Evolutionary conservation across 2,113 vertebrate genomes (phyloP).

Genomic region (Pedetes capensis): DNA sequence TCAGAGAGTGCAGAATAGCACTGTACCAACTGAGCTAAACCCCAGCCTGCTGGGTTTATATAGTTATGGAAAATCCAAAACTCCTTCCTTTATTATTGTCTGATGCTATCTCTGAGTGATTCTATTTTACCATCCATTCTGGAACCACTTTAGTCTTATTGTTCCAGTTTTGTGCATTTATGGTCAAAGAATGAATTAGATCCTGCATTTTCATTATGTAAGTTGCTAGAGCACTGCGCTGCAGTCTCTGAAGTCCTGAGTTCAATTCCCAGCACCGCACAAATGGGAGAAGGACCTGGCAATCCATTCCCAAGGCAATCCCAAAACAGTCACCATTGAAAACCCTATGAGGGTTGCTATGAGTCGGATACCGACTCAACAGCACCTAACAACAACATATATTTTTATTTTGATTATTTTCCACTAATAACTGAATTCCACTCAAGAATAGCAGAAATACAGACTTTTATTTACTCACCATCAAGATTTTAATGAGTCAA

Average conservation of each 20-base stretch:
- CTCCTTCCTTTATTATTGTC: neutral
- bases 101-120: neutral
- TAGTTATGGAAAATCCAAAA: neutral
- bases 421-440: neutral
- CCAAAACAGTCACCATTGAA: too few species aligned
- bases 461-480: neutral
- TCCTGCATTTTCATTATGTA: neutral
- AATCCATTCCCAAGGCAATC: too few species aligned
- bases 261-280: too few species aligned
- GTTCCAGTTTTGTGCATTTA: constrained; percentile 16
- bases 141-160: neutral
- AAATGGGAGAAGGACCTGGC: too few species aligned
- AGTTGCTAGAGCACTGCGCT: too few species aligned
- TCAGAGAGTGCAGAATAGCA: too few species aligned
- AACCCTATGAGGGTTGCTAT: too few species aligned
- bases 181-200: neutral
- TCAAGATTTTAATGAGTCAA: neutral
- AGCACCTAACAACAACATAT: too few species aligned
- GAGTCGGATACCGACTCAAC: too few species aligned
- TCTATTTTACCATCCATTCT: neutral
- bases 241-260: too few species aligned
- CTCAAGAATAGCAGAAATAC: neutral
- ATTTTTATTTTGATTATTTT: neutral
- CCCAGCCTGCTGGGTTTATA: too few species aligned
- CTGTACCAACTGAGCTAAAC: too few species aligned